Percentiles rank a stretch among this genome's conserved stretches.
Evolutionary conservation across 1,140 invertebrate genomes (phyloP).

Genomic region (Catajapyx aquilonaris): DNA sequence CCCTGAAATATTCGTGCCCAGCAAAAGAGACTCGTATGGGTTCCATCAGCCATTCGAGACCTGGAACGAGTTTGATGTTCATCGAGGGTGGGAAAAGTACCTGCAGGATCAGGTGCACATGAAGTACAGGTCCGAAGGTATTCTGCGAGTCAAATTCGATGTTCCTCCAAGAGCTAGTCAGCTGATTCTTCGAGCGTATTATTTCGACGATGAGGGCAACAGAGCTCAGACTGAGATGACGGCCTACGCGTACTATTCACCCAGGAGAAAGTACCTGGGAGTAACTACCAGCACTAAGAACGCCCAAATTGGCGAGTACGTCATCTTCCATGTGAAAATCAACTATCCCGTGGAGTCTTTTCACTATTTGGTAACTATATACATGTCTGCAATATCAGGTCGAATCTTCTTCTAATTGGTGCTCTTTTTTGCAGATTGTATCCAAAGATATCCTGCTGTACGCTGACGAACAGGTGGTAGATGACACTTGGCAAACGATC

Average conservation of each 20-base stretch:
- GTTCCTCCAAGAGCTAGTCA: slow-evolving; percentile 16
- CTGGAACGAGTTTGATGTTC: too few relatives aligned
- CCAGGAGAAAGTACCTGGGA: slow-evolving; percentile 16
- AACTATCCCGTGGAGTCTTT: slow-evolving; percentile 24
- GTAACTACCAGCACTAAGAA: slow-evolving; percentile 19
- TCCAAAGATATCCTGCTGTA: slow-evolving; percentile 25
- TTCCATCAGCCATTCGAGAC: too few relatives aligned
- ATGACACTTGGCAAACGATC: slow-evolving; percentile 13
- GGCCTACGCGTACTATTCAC: slow-evolving; percentile 15
- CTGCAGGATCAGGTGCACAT: too few relatives aligned
- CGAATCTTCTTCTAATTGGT: too few relatives aligned
- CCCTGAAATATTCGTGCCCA: slow-evolving; percentile 8
- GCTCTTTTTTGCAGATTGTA: slow-evolving; percentile 19
- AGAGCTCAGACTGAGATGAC: slow-evolving; percentile 14
- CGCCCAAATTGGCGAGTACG: slow-evolving; percentile 22
- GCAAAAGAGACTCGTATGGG: slow-evolving; percentile 6
- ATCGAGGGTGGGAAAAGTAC: too few relatives aligned
- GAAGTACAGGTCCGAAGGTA: too few relatives aligned
- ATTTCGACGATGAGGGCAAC: slow-evolving; percentile 15
- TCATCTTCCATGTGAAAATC: slow-evolving; percentile 23
- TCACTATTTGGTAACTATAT: slow-evolving; percentile 26
- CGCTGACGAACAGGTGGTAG: slow-evolving; percentile 15
- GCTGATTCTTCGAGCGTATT: slow-evolving; percentile 17
- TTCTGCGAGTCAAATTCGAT: slow-evolving; percentile 17
- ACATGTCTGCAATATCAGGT: too few relatives aligned